phyloP scores from a whole-genome alignment of 1,140 invertebrate species.

The Atta texana region DNA sequence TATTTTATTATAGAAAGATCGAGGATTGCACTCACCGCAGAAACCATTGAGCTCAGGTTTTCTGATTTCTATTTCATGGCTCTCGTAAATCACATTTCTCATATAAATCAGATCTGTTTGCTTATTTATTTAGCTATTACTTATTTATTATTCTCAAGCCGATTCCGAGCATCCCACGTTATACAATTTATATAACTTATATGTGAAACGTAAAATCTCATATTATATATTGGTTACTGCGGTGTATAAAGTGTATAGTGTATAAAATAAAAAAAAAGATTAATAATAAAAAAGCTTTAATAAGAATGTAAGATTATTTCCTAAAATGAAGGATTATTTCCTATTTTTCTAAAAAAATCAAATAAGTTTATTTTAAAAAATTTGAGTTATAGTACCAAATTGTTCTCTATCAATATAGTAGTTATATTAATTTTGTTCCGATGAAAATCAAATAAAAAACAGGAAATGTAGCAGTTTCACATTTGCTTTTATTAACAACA shows the following conservation, averaged over 20 bases:
- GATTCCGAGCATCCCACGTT: background rate
- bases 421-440: too few relatives aligned
- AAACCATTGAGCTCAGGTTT: background rate
- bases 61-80: background rate
- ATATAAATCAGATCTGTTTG: slow-evolving; percentile 26
- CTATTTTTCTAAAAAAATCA: too few relatives aligned
- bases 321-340: background rate
- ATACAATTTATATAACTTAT: background rate
- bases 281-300: background rate
- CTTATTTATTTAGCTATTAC: background rate
- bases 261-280: background rate
- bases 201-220: background rate
- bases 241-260: background rate
- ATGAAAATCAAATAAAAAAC: too few relatives aligned
- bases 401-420: too few relatives aligned
- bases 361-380: too few relatives aligned
- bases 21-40: slow-evolving; percentile 19
- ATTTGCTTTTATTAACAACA: too few relatives aligned
- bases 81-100: background rate
- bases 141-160: slow-evolving; percentile 26
- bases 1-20: slow-evolving; percentile 44
- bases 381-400: too few relatives aligned
- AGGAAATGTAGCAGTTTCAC: too few relatives aligned
- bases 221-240: background rate
- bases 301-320: background rate